Percentiles rank a stretch among this genome's conserved stretches.
These are phyloP conservation scores for Stenchaetothrips biformis DNA, from an alignment of 2,888 invertebrate species.

Conservation along the genomic window DNA sequence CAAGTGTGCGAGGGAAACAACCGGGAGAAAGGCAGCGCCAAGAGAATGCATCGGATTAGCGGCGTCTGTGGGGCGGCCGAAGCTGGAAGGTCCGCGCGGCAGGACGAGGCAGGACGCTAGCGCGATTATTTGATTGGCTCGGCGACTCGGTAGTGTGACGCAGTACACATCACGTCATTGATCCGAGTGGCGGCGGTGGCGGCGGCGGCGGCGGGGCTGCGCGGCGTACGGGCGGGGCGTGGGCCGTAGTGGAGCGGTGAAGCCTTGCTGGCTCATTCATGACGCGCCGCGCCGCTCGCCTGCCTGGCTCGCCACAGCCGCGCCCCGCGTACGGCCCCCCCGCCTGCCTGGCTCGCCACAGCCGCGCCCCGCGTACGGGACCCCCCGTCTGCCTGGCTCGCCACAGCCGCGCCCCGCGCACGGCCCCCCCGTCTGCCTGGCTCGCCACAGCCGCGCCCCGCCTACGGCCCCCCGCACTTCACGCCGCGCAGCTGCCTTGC, in stretches of 20 bases:
- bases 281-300: not conserved
- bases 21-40: not conserved
- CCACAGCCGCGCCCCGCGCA: too few species aligned
- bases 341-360: too few species aligned
- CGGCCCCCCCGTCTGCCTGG: too few species aligned
- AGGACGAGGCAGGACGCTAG: not conserved
- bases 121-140: not conserved
- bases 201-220: too few species aligned
- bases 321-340: not conserved
- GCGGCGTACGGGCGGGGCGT: too few species aligned
- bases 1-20: not conserved
- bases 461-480: too few species aligned
- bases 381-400: too few species aligned
- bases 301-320: not conserved
- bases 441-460: too few species aligned
- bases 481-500: too few species aligned
- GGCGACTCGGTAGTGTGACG: not conserved
- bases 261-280: conserved; percentile 1
- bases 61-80: not conserved
- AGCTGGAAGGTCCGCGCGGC: not conserved
- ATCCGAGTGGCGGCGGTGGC: not conserved
- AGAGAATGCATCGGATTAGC: not conserved
- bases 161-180: conserved; percentile 16
- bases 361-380: too few species aligned
- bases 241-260: not conserved